These are phyloP conservation scores for Chironomus tepperi DNA, from an alignment of 1,140 invertebrate genomes.

Conservation along the genomic window DNA sequence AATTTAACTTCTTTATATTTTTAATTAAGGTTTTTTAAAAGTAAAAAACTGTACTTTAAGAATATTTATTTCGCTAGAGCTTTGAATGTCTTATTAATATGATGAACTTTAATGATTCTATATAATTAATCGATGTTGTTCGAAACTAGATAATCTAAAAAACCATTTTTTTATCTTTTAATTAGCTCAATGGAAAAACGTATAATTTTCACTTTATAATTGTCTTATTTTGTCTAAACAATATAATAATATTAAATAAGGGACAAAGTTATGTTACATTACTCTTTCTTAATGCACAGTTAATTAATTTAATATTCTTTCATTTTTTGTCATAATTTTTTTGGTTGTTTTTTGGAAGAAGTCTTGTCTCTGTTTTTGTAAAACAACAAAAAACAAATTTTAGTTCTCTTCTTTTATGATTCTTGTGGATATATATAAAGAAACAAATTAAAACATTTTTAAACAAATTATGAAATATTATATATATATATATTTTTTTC, in stretches of 20 bases:
- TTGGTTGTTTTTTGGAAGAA: not conserved
- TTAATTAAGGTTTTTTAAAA: not conserved
- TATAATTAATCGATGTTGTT: constrained; percentile 9
- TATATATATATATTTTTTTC: too few relatives aligned
- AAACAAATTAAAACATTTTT: not conserved
- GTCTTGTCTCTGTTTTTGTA: not conserved
- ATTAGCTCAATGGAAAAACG: too few relatives aligned
- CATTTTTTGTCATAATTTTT: not conserved
- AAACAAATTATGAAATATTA: not conserved
- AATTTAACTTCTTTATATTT: not conserved
- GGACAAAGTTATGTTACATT: not conserved
- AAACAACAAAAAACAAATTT: not conserved
- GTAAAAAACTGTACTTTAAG: not conserved
- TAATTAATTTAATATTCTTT: constrained; percentile 1
- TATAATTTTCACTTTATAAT: too few relatives aligned
- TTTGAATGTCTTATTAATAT: not conserved
- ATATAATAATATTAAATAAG: too few relatives aligned
- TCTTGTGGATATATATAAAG: not conserved
- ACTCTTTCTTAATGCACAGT: not conserved
- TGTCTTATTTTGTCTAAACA: too few relatives aligned
- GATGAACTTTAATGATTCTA: not conserved
- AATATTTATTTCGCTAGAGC: not conserved
- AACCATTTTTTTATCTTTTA: too few relatives aligned
- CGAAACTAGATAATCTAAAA: not conserved
- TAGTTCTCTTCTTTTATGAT: not conserved